Conservation (phyloP, 2,888 invertebrate genomes). For the Globia sparganii region DNA sequence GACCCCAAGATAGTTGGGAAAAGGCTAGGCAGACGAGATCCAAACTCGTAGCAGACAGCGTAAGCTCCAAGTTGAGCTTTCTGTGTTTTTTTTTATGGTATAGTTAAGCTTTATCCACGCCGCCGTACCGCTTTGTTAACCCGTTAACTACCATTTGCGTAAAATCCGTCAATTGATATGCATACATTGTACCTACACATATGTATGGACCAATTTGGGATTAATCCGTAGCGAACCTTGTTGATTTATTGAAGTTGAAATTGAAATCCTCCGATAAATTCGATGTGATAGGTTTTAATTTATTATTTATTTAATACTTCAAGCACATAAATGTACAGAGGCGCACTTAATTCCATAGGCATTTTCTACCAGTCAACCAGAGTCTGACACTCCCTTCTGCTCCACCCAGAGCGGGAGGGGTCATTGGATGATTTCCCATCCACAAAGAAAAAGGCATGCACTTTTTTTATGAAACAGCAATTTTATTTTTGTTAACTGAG, state of each 20-base stretch:
- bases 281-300: background rate
- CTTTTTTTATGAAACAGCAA: too few relatives aligned
- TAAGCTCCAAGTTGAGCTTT: background rate
- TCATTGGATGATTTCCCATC: too few relatives aligned
- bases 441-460: too few relatives aligned
- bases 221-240: conserved; percentile 3
- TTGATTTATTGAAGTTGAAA: conserved; percentile 23
- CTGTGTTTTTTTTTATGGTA: background rate
- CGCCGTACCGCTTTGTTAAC: conserved; percentile 3
- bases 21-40: background rate
- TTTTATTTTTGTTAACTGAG: too few relatives aligned
- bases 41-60: too few relatives aligned
- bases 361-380: too few relatives aligned
- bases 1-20: background rate
- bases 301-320: too few relatives aligned
- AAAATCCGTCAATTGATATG: conserved; percentile 7
- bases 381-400: too few relatives aligned
- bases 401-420: too few relatives aligned
- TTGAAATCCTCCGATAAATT: conserved; percentile 11
- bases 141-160: conserved; percentile 19
- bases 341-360: too few relatives aligned
- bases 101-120: conserved; percentile 2
- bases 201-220: conserved; percentile 1
- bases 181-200: background rate
- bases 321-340: too few relatives aligned